phyloP scores from a whole-genome alignment of 2,888 invertebrate species.

The Ctena decussata region DNA sequence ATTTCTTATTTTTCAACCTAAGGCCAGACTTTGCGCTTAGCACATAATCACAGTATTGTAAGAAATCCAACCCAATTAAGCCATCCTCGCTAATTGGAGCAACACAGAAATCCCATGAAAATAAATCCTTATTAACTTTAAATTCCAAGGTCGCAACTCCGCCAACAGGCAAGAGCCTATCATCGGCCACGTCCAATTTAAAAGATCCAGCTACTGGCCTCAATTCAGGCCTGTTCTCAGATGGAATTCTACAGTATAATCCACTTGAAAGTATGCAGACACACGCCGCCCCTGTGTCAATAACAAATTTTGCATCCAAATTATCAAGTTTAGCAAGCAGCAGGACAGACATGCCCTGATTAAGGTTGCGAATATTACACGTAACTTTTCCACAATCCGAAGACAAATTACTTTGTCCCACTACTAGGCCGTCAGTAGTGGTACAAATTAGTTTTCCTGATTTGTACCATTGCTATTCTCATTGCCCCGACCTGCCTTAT shows the following conservation, averaged over 20 bases:
- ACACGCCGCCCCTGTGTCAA: not conserved
- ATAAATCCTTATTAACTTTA: slow-evolving; percentile 16
- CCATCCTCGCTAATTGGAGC: too few species aligned
- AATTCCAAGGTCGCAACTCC: slow-evolving; percentile 1
- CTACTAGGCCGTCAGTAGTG: slow-evolving; percentile 45
- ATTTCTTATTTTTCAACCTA: not conserved
- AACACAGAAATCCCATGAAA: slow-evolving; percentile 34
- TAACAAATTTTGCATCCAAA: not conserved
- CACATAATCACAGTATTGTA: not conserved
- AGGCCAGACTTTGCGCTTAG: not conserved
- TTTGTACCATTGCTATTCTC: not conserved
- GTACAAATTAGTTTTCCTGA: slow-evolving; percentile 47
- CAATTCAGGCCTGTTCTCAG: not conserved
- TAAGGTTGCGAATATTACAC: not conserved
- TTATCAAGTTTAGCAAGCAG: not conserved
- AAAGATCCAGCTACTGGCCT: not conserved
- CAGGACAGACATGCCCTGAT: not conserved
- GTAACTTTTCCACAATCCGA: not conserved
- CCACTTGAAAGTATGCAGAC: not conserved
- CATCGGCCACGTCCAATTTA: slow-evolving; percentile 19
- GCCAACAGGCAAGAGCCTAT: slow-evolving; percentile 7
- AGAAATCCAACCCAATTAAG: slow-evolving; percentile 28
- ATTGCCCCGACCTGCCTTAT: not conserved
- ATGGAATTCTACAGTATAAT: not conserved
- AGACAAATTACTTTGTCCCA: slow-evolving; percentile 19